A percentile compares a stretch with the other conserved stretches of the same genome.
Conservation (phyloP, 2,113 vertebrate species). For the Petroica traversi region DNA sequence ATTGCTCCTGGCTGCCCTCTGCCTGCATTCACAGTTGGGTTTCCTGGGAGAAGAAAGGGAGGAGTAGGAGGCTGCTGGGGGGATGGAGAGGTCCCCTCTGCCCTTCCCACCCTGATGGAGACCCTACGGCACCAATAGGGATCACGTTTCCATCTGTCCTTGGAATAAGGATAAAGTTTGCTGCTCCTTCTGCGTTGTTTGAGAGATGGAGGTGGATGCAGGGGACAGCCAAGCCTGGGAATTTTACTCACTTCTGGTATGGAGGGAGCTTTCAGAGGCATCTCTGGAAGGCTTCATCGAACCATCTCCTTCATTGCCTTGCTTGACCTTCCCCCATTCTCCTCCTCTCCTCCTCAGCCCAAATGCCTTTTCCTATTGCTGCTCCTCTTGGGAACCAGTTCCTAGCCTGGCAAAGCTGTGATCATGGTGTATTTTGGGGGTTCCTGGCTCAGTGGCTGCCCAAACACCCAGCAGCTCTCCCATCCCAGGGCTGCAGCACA, state of each 20-base stretch:
- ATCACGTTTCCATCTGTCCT: background rate
- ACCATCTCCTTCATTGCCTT: background rate
- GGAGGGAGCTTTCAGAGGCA: background rate
- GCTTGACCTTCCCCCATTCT: background rate
- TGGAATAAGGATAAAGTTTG: background rate
- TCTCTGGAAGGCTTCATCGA: background rate
- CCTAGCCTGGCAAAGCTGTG: background rate
- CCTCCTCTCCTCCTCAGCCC: background rate
- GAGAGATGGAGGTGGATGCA: background rate
- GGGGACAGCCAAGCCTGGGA: background rate
- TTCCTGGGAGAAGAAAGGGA: background rate
- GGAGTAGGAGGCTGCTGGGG: accelerated
- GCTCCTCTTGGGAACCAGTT: background rate
- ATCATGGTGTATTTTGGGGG: background rate
- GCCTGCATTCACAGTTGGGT: background rate
- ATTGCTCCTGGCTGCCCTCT: background rate
- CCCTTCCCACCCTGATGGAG: background rate
- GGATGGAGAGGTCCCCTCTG: background rate
- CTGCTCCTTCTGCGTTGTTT: background rate
- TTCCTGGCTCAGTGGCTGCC: background rate
- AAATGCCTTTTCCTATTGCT: background rate
- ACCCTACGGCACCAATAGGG: accelerated
- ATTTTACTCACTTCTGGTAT: background rate
- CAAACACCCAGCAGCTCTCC: accelerated
- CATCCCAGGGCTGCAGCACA: background rate